Evolutionary conservation across 2,113 vertebrate genomes (phyloP).

Genomic region (Rynchops niger): DNA sequence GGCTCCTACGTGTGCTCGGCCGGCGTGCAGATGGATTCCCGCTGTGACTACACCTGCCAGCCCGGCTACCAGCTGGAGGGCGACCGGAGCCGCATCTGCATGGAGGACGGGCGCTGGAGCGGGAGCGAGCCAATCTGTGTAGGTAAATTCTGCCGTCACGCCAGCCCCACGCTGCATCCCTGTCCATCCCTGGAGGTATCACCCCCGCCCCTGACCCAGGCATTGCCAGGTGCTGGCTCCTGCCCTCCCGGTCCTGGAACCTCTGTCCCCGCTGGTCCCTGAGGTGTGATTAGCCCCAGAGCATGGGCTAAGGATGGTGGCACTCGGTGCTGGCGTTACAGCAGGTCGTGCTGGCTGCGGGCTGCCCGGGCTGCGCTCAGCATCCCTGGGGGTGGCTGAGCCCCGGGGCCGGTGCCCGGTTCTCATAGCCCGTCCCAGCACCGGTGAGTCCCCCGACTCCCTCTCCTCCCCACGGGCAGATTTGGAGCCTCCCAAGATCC

Average conservation of each 20-base stretch:
- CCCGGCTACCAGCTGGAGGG: constrained; percentile 88
- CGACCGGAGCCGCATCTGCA: constrained; percentile 84
- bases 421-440: not conserved
- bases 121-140: constrained; percentile 87
- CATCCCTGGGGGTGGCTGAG: not conserved
- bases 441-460: not conserved
- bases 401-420: rapidly evolving
- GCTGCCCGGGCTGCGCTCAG: not conserved
- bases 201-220: rapidly evolving
- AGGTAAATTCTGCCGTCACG: constrained; percentile 75
- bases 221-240: not conserved
- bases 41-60: constrained; percentile 87
- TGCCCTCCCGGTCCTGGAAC: not conserved
- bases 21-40: constrained; percentile 86
- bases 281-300: rapidly evolving
- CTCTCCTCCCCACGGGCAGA: constrained; percentile 72
- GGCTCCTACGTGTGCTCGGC: constrained; percentile 87
- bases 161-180: not conserved
- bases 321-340: rapidly evolving
- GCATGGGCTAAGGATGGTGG: no score
- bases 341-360: rapidly evolving
- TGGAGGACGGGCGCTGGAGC: constrained; percentile 85
- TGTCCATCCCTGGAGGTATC: not conserved
- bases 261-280: not conserved
- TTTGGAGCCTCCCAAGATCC: constrained; percentile 91